Base-by-base conservation (phyloP, 1,140 invertebrate genomes). In the Lutraria rhynchaena region DNA sequence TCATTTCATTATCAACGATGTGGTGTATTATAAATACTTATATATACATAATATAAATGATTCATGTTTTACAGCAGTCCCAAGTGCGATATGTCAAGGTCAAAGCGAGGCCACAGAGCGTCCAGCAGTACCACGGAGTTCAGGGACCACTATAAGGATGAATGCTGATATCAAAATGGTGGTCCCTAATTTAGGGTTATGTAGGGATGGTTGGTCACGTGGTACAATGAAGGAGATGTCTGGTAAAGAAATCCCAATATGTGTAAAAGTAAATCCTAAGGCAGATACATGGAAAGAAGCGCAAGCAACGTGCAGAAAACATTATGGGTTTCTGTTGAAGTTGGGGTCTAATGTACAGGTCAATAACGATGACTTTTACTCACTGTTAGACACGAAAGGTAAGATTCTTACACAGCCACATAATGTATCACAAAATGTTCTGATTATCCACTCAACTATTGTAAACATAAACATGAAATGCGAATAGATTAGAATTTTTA, bases 321-420 rank as follows among this genome's bases (percentile, higher is more conserved):
- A 81, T 29, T 71, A 70, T 58, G 77, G 77, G 13, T 81, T 81
- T 37, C 53, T 81, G 3, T 31, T 70, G 37, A 81, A 81, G 41
- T 46, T 71, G 7, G 51, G 71, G 24, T 37, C 55, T 4, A 31
- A 1, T 5, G 77, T 53, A n/a, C 37, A n/a, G 11, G 37, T 70
- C 19, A 27, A 63, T 24, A 24, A 67, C 17, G 35, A 27, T 0
- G 61, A 77, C 49, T 24, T 77, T 7, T 41, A 65, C 24, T 29
- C 60, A 19, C 22, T 41, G 4, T 15, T 77, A 5, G 5, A 46
- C 17, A 9, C 1, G 1, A 51, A 63, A n/a, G 73, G 73, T 76
- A 58, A 57, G 29, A 5, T 19, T 17, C 37, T 17, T 67, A 46
- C n/a, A n/a, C n/a, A n/a, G n/a, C n/a, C n/a, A n/a, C n/a, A n/a